Conservation (phyloP, 2,113 vertebrate species). For the Synchiropus splendidus region DNA sequence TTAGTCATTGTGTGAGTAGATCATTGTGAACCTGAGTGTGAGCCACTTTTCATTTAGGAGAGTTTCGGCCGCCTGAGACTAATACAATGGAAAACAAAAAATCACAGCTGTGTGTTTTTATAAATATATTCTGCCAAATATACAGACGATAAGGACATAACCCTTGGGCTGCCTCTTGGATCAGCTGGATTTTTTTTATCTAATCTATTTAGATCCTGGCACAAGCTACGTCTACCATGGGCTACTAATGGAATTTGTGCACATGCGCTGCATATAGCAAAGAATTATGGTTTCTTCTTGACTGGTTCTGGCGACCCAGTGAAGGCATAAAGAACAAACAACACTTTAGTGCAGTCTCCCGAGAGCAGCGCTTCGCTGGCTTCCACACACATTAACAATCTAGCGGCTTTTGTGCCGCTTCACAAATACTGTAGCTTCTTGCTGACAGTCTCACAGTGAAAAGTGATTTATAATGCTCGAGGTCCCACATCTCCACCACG, state of each 20-base stretch:
- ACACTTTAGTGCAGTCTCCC: slow-evolving; percentile 45
- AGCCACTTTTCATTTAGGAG: no score
- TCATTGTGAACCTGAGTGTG: no score
- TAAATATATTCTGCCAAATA: no score
- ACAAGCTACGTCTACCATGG: slow-evolving; percentile 52
- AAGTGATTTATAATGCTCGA: slow-evolving; percentile 12
- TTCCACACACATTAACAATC: background rate
- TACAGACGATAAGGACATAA: slow-evolving; percentile 15
- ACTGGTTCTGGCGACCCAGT: slow-evolving; percentile 53
- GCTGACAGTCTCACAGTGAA: slow-evolving; percentile 2
- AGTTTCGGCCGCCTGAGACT: no score
- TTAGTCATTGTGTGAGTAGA: no score
- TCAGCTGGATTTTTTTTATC: slow-evolving; percentile 52
- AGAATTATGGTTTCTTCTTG: slow-evolving; percentile 72
- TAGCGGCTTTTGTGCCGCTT: slow-evolving; percentile 13
- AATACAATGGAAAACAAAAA: no score
- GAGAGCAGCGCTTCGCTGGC: slow-evolving; percentile 10
- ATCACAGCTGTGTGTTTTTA: no score
- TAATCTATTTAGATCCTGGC: slow-evolving; percentile 66
- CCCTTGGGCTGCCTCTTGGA: slow-evolving; percentile 52
- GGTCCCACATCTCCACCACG: slow-evolving; percentile 5
- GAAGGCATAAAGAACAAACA: slow-evolving; percentile 54
- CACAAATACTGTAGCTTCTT: slow-evolving; percentile 23
- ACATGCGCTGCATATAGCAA: slow-evolving; percentile 59
- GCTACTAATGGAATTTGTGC: slow-evolving; percentile 68